These are phyloP conservation scores for Petrolisthes cinctipes DNA, from an alignment of 2,888 invertebrate genomes.

Conservation along the genomic window DNA sequence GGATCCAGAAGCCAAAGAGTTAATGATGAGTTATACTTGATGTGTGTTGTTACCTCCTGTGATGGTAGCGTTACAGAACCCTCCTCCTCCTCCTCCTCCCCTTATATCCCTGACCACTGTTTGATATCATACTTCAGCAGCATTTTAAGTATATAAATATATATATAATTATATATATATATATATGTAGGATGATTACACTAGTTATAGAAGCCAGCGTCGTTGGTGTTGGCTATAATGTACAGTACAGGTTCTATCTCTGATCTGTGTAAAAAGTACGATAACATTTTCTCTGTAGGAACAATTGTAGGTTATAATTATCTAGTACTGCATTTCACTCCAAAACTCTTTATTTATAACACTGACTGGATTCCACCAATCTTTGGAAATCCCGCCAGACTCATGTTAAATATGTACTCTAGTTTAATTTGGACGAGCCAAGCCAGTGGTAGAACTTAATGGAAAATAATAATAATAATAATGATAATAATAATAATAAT, in stretches of 20 bases:
- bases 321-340: not conserved
- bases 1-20: constrained; percentile 6
- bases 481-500: no score
- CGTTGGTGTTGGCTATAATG: not conserved
- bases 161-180: constrained; percentile 9
- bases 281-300: not conserved
- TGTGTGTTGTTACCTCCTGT: constrained; percentile 12
- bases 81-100: not conserved
- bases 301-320: constrained; percentile 15
- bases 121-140: constrained; percentile 18
- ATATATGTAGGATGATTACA: not conserved
- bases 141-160: constrained; percentile 9
- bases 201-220: not conserved
- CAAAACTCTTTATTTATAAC: not conserved
- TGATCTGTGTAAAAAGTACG: constrained; percentile 13
- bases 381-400: no score
- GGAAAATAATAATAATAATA: no score
- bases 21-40: not conserved
- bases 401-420: no score
- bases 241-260: not conserved
- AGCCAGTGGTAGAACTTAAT: not conserved
- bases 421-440: not conserved
- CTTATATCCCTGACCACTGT: constrained; percentile 2
- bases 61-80: not conserved
- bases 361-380: not conserved